Base-by-base conservation (phyloP, 2,888 invertebrate genomes). In the Chalcosyrphus nemorum region DNA sequence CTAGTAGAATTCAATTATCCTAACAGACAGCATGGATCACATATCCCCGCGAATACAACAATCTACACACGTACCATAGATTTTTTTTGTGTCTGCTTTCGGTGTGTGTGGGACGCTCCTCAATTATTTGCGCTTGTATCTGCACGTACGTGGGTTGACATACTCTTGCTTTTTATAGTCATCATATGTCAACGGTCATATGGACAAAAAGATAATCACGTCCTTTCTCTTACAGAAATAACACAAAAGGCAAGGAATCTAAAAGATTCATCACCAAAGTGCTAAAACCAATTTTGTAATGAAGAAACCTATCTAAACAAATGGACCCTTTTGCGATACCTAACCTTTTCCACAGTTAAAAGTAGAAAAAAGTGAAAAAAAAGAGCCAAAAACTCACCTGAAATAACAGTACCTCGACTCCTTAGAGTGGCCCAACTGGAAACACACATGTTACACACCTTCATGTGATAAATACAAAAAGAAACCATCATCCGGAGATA, bases 361-460 rank as follows among this genome's bases (percentile, higher is more conserved):
- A 70, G 13, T 52, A 17, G 29, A 52, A 41, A 24, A 19, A 61
- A 41, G 7, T 38, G 27, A 24, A 59, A 61, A 11, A 24, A 4
- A n/a, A 41, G 5, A 6, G 9, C 54, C n/a, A 68, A 41, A 41
- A 68, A 63, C 32, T 68, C 63, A 52, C 76, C 65, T 66, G 66
- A 81, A 81, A 41, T 77, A 82, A 77, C 81, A 77, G 77, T 59
- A 65, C n/a, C n/a, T n/a, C n/a, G n/a, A n/a, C 59, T 81, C 32
- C 65, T 29, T 43, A 11, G 43, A 65, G 38, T 47, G 32, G 41
- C n/a, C 21, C 15, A 65, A 72, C 66, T 72, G 27, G 24, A 74
- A 68, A 47, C 72, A 71, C 66, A 77, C 71, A 71, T 77, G 47
- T 50, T 50, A 43, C 77, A 71, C 81, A 77, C 81, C 77, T 68